Evolutionary conservation across 2,113 vertebrate species (phyloP).

Genomic region (Hydrolagus affinis): DNA sequence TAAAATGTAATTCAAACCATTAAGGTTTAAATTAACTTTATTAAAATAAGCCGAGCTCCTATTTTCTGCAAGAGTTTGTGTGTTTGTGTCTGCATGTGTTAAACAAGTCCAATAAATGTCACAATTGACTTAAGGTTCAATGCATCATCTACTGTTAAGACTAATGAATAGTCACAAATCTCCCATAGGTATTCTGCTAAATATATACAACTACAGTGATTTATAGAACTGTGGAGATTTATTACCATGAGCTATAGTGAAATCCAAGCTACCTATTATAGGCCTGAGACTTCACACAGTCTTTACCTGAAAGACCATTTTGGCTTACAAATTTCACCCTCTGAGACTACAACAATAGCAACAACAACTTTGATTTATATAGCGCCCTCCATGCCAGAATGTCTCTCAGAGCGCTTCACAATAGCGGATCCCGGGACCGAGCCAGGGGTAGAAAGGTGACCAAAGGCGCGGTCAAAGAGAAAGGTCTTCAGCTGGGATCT

Average conservation of each 20-base stretch:
- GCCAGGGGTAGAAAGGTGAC: no score
- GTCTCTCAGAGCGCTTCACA: no score
- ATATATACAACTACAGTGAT: background rate
- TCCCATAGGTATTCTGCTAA: background rate
- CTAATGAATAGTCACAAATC: background rate
- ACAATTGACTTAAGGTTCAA: background rate
- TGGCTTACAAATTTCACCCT: no score
- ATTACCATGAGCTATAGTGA: background rate
- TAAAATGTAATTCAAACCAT: background rate
- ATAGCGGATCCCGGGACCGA: no score
- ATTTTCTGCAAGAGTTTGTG: background rate
- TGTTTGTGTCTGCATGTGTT: background rate
- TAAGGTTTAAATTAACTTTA: background rate
- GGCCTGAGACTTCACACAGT: no score
- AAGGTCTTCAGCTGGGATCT: no score
- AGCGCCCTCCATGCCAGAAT: no score
- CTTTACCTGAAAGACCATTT: no score
- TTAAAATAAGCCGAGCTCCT: background rate
- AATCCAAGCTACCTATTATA: background rate
- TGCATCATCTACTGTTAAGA: background rate
- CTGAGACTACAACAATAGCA: no score
- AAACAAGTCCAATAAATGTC: background rate
- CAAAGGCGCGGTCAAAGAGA: no score
- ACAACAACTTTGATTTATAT: no score
- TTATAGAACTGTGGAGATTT: background rate